Evolutionary conservation across 1,140 invertebrate genomes (phyloP).

Genomic region (Drosophila neocordata): DNA sequence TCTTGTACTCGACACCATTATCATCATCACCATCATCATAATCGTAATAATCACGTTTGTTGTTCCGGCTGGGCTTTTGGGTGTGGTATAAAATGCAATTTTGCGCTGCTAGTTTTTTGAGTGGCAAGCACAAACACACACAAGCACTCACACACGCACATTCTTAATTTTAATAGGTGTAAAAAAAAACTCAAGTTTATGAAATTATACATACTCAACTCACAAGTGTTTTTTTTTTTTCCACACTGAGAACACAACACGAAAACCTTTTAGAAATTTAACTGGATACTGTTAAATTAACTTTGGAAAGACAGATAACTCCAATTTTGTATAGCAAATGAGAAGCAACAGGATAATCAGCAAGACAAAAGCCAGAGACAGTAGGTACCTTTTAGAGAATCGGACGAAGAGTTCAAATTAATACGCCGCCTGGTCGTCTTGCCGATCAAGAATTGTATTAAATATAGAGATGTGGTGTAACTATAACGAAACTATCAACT

Average conservation of each 20-base stretch:
- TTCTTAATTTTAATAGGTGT: conserved; percentile 63
- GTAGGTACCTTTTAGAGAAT: no score
- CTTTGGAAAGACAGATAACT: no score
- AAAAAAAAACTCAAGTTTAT: conserved; percentile 64
- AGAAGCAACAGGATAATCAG: no score
- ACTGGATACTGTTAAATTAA: no score
- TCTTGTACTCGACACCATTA: background rate
- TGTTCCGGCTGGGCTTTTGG: conserved; percentile 13
- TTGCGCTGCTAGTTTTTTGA: conserved; percentile 67
- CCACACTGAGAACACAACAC: conserved; percentile 16
- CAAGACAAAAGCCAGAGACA: no score
- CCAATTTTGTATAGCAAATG: no score
- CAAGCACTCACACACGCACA: conserved; percentile 24
- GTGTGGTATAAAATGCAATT: conserved; percentile 66
- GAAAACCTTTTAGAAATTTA: background rate
- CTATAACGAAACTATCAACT: no score
- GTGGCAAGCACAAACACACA: conserved; percentile 46
- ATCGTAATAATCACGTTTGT: background rate
- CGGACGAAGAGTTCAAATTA: no score
- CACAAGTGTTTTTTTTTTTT: conserved; percentile 21
- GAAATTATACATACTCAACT: conserved; percentile 57
- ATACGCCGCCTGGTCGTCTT: no score
- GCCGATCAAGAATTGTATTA: no score
- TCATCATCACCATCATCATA: background rate
- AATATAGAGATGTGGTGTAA: no score